Evolutionary conservation across 2,888 invertebrate species (phyloP), one percentile per base, ranked within the genome.

Genomic region (Hermodice carunculata): DNA sequence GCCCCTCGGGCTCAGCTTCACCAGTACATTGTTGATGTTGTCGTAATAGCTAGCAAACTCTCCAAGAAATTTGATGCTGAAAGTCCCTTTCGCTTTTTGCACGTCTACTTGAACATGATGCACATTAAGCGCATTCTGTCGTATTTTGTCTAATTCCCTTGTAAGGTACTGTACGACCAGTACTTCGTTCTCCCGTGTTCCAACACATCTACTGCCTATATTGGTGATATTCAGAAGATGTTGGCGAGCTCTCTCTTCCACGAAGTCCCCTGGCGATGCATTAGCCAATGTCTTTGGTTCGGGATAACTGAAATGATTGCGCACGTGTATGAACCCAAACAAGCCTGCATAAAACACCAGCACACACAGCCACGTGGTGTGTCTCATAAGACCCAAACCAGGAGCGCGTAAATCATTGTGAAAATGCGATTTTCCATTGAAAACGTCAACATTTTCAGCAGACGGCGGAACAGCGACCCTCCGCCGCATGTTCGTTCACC

Each of bases 141-240:
- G 78, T 8, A 87, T 85, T 34, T 77, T 74, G n/a, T 81, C 68
- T 2, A 88, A 66, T 73, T 86, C 82, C 2, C 78, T 67, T 19
- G 81, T n/a, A 62, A 84, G 68, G 46, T 86, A 86, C 51, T 86
- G 78, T 4, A 87, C 87, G 14, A 88, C 86, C 24, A 81, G 73
- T 52, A 92, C 90, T 88, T 95, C 95, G 87, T 94, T 94, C 83
- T 91, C 93, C 77, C 92, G 90, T 82, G 93, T 93, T 42, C 95
- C 95, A 22, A 90, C 89, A 2, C 92, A 89, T 71, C 92, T 87
- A 0, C 92, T 91, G 0, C 94, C 94, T 49, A 92, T 84, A 19
- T 87, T 87, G 0, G 91, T 90, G 29, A 94, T 83, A 57, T 89
- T 87, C 29, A 88, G 85, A 26, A 93, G 85, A 84, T 91, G 89